These are phyloP conservation scores for Coregonus sp. DNA, from an alignment of 2,797 vertebrate genomes.

Conservation along the genomic window DNA sequence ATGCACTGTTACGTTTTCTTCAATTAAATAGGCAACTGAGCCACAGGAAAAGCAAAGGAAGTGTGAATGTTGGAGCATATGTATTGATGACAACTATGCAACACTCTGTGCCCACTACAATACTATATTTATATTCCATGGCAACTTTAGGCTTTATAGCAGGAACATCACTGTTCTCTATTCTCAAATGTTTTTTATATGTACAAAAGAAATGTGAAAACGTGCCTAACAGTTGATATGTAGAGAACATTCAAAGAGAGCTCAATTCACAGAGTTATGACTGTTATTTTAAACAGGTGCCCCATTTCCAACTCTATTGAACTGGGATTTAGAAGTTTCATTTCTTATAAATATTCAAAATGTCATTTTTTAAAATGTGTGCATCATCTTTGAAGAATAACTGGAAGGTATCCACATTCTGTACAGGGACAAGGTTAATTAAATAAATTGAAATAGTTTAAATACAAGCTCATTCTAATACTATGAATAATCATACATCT, in stretches of 20 bases:
- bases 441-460: conserved; percentile 72
- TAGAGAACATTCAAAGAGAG: conserved; percentile 49
- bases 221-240: conserved; percentile 5
- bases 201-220: conserved; percentile 24
- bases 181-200: not conserved
- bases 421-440: conserved; percentile 67
- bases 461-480: conserved; percentile 63
- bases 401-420: conserved; percentile 51
- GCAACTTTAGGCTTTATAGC: not conserved
- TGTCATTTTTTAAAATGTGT: conserved; percentile 36
- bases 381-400: conserved; percentile 63
- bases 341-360: conserved; percentile 48
- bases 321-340: conserved; percentile 43
- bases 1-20: not conserved
- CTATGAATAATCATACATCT: conserved; percentile 77
- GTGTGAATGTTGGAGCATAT: conserved; percentile 60
- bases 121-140: not conserved
- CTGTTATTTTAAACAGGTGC: conserved; percentile 37
- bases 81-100: conserved; percentile 58
- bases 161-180: not conserved
- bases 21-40: conserved; percentile 7
- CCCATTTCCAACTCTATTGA: conserved; percentile 41
- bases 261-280: conserved; percentile 46
- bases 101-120: conserved; percentile 24
- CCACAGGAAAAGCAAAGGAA: conserved; percentile 20